These are phyloP conservation scores for Drosophila repletoides DNA, from an alignment of 1,140 invertebrate genomes.

Conservation along the genomic window DNA sequence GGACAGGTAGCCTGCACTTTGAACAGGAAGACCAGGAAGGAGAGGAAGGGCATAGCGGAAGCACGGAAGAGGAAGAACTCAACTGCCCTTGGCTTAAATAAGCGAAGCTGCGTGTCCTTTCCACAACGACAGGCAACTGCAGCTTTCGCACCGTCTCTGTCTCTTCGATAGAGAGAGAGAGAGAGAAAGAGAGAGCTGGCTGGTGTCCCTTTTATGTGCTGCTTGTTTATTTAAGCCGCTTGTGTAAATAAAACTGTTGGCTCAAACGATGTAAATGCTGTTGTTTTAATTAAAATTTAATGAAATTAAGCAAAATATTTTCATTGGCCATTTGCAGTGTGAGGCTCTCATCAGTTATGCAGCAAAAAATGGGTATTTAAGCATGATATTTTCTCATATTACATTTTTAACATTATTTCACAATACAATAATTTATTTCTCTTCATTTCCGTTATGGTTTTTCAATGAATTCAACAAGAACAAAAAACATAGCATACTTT, in stretches of 20 bases:
- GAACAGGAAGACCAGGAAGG: neutral
- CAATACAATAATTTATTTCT: too few species aligned
- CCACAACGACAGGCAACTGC: conserved; percentile 37
- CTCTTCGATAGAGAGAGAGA: too few species aligned
- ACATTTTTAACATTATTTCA: too few species aligned
- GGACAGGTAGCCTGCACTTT: neutral
- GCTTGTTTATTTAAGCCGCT: conserved; percentile 59
- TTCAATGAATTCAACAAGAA: too few species aligned
- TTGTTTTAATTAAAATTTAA: conserved; percentile 71
- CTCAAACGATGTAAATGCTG: conserved; percentile 34
- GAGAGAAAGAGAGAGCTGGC: too few species aligned
- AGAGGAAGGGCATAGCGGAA: too few species aligned
- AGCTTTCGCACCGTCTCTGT: conserved; percentile 9
- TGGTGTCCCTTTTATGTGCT: conserved; percentile 16
- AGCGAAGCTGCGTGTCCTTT: conserved; percentile 31
- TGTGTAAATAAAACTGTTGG: conserved; percentile 35
- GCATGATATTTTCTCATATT: too few species aligned
- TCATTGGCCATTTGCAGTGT: conserved; percentile 54
- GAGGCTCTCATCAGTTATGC: neutral
- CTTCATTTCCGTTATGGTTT: too few species aligned
- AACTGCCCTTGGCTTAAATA: conserved; percentile 35
- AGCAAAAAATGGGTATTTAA: too few species aligned
- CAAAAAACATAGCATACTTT: too few species aligned
- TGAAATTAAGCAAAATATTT: conserved; percentile 67
- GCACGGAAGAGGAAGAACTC: too few species aligned